phyloP scores from a whole-genome alignment of 2,797 vertebrate species.

The Pseudomugil gertrudae region DNA sequence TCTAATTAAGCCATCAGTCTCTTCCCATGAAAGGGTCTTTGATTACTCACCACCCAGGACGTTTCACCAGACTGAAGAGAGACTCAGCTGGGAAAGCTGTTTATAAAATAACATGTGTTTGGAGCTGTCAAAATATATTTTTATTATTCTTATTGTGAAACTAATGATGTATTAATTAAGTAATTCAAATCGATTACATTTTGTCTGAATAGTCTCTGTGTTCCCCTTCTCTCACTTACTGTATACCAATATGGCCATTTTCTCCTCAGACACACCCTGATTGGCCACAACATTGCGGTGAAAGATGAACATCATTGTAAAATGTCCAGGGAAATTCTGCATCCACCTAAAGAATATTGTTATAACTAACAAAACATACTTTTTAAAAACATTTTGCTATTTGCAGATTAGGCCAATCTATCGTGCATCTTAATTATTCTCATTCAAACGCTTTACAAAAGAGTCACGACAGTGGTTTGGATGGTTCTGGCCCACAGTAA shows the following conservation, averaged over 20 bases:
- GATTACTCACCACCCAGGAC: constrained; percentile 68
- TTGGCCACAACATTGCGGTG: background rate
- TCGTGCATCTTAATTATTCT: background rate
- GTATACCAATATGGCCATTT: no score
- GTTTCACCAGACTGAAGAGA: constrained; percentile 47
- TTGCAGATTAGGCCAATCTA: no score
- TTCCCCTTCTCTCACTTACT: background rate
- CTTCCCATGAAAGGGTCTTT: constrained; percentile 58
- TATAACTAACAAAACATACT: no score
- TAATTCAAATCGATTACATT: constrained; percentile 17
- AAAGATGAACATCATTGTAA: background rate
- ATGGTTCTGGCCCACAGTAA: background rate
- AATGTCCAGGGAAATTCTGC: background rate
- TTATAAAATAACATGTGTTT: background rate
- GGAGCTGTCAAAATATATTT: background rate
- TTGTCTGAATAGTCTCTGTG: background rate
- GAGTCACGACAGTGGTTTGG: background rate
- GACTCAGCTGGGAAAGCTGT: constrained; percentile 15
- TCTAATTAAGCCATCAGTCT: constrained; percentile 80
- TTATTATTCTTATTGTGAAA: background rate
- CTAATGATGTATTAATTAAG: background rate
- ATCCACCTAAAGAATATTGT: no score
- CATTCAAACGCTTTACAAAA: background rate
- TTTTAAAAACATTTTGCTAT: no score
- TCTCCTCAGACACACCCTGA: background rate